Evolutionary conservation across 1,140 invertebrate genomes (phyloP), one percentile per base, ranked within the genome.

Genomic region (Atta texana): DNA sequence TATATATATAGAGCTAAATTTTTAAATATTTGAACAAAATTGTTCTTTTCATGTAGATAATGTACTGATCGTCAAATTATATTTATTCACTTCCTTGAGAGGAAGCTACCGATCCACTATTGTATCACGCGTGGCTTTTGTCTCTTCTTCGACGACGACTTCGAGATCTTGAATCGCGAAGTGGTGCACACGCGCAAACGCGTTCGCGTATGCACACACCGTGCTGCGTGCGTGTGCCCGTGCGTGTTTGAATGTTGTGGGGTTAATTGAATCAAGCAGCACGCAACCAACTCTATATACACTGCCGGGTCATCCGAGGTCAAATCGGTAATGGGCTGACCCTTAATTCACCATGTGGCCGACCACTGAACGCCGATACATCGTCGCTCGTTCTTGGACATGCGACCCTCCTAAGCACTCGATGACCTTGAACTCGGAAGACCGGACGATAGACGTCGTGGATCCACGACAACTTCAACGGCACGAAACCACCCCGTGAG

Each of bases 241-340:
- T 85, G 87, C 80, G 87, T 90, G 75, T 91, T 89, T 84, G 88
- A 92, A 88, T 90, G 90, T 92, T 87, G 92, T 91, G 89, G 89
- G 91, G 90, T 93, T 93, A 93, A 94, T 94, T 93, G 93, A 93
- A 94, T 94, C 93, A 94, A 94, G 88, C 90, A 86, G 88, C 92
- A 93, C 91, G 93, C 93, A 93, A 94, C 74, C 91, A 89, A 90
- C 91, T 93, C 91, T 91, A 89, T 91, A 91, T 93, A 93, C 88
- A 92, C 87, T 92, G 87, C 86, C 87, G 93, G 93, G 93, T 94
- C 93, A 93, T 91, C 87, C 85, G 93, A 93, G 93, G 93, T 93
- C 93, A 93, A 93, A 93, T 93, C 88, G 92, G 89, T 93, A 93
- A 93, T 93, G 69, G 91, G 90, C 89, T 89, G 92, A 93, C 91